Evolutionary conservation across 1,140 invertebrate species (phyloP).

Genomic region (Forficula auricularia): DNA sequence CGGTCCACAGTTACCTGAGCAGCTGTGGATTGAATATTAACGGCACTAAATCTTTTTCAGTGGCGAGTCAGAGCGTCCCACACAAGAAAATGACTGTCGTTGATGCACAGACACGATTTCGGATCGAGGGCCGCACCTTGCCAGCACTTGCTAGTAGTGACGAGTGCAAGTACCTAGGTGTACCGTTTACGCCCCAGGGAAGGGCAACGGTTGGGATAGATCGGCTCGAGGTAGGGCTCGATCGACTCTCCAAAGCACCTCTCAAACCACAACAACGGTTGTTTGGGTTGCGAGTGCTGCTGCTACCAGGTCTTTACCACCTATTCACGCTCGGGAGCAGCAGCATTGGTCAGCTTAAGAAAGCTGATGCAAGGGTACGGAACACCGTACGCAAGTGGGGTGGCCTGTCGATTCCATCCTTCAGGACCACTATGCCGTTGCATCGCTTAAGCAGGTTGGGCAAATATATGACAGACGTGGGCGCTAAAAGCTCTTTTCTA

Average conservation of each 20-base stretch:
- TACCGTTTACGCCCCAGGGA: neutral
- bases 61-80: neutral
- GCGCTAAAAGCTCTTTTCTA: too few relatives aligned
- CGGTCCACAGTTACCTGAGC: too few relatives aligned
- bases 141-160: neutral
- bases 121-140: neutral
- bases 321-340: neutral
- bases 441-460: too few relatives aligned
- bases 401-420: too few relatives aligned
- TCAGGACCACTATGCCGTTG: too few relatives aligned
- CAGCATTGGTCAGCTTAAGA: neutral
- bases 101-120: conserved; percentile 1
- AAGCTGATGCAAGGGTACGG: neutral
- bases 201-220: too few relatives aligned
- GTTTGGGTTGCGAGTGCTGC: neutral
- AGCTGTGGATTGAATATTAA: too few relatives aligned
- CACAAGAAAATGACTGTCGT: conserved; percentile 5
- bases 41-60: too few relatives aligned
- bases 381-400: too few relatives aligned
- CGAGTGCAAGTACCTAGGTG: neutral
- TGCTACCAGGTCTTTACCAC: conserved; percentile 1
- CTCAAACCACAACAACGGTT: neutral
- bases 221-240: neutral
- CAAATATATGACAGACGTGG: too few relatives aligned
- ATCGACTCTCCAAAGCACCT: neutral